These are phyloP conservation scores for Apaloderma vittatum DNA, from an alignment of 2,113 vertebrate genomes.

Conservation along the genomic window DNA sequence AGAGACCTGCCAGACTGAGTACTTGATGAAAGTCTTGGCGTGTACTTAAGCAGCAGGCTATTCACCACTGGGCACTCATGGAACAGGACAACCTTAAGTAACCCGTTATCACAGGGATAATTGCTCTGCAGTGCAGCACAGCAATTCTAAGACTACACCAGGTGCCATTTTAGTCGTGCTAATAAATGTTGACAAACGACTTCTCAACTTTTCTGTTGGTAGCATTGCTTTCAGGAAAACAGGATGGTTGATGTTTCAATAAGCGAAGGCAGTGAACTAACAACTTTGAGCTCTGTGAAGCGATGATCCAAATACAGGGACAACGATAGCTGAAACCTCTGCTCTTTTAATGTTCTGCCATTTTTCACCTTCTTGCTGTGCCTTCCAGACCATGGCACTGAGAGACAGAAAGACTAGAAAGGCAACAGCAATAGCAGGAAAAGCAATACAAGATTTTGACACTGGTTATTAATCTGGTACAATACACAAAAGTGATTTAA, in stretches of 20 bases:
- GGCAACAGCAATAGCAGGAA: background rate
- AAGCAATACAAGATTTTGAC: background rate
- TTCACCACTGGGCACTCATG: background rate
- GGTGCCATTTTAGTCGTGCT: background rate
- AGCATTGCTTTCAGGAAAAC: background rate
- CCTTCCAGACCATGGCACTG: background rate
- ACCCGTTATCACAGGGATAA: background rate
- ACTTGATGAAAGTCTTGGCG: background rate
- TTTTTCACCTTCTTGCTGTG: background rate
- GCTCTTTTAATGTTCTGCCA: background rate
- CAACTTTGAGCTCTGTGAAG: background rate
- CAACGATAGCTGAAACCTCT: background rate
- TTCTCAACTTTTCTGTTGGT: background rate
- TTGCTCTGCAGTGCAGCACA: background rate
- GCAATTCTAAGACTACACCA: background rate
- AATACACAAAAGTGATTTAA: background rate
- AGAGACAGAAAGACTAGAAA: background rate
- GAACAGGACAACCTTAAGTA: background rate
- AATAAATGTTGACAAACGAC: background rate
- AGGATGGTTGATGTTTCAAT: background rate
- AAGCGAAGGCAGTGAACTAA: background rate
- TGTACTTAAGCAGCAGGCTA: background rate
- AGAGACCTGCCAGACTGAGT: background rate
- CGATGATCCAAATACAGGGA: background rate
- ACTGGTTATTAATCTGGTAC: background rate